A percentile compares a stretch with the other conserved stretches of the same genome.
These are phyloP conservation scores for Nomada fucata DNA, from an alignment of 2,888 invertebrate genomes.

Conservation along the genomic window DNA sequence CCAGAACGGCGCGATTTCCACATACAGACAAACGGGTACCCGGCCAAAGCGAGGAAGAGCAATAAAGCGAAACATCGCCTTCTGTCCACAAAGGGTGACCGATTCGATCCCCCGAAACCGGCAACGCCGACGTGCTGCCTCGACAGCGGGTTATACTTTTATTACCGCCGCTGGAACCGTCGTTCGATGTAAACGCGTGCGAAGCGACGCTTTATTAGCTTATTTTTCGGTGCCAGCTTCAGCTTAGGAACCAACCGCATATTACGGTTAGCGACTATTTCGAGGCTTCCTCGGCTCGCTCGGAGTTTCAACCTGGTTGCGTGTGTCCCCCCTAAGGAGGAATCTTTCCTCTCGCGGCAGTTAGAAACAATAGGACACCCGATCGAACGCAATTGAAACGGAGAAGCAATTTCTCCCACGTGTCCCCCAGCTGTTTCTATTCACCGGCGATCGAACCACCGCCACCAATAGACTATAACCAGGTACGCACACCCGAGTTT, in stretches of 20 bases:
- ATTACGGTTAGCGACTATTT: conserved; percentile 52
- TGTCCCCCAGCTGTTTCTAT: not conserved
- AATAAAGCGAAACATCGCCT: conserved; percentile 64
- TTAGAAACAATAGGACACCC: too few species aligned
- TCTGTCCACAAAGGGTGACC: conserved; percentile 72
- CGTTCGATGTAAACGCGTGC: conserved; percentile 66
- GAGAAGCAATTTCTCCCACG: too few species aligned
- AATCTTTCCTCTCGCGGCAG: not conserved
- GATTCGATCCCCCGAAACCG: conserved; percentile 68
- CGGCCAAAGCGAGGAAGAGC: conserved; percentile 56
- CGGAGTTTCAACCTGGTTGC: conserved; percentile 1
- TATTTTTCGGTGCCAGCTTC: conserved; percentile 73
- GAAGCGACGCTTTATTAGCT: conserved; percentile 76
- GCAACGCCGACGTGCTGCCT: conserved; percentile 52
- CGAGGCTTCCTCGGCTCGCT: conserved; percentile 15
- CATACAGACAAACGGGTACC: conserved; percentile 34
- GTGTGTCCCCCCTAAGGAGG: not conserved
- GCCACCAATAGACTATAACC: conserved; percentile 9
- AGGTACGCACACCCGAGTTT: not conserved
- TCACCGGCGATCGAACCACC: conserved; percentile 28
- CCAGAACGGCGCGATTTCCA: conserved; percentile 57
- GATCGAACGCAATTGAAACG: too few species aligned
- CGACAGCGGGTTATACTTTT: conserved; percentile 64
- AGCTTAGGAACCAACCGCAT: conserved; percentile 64
- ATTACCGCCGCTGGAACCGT: conserved; percentile 56